Base-by-base conservation (phyloP, 2,888 invertebrate genomes). In the Miltochrista miniata region DNA sequence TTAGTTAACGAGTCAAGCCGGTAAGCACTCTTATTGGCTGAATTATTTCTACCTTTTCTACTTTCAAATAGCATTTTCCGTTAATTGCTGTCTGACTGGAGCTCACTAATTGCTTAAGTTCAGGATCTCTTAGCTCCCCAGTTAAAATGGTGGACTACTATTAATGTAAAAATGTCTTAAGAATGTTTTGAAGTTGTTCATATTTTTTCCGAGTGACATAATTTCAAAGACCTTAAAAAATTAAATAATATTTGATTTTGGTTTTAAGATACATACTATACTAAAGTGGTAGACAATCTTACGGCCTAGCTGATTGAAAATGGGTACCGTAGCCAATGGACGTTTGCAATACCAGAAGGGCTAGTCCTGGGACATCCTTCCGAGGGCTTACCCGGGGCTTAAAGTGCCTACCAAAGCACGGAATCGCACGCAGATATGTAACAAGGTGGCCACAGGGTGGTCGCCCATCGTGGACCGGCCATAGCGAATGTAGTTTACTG, bases 41-140 rank as follows among this genome's bases (percentile, higher is more conserved):
- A 88, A 89, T 88, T 86, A 88, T 87, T 85, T 85, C 87, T 84
- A 88, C 86, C 85, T 88, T 89, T 87, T 85, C 83, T 81, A 72
- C 80, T 80, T 81, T 74, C 83, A 82, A 89, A 89, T 87, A 86
- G 85, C 87, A 87, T 86, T 85, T 85, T 83, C 74, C 85, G 83
- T 86, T 90, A 90, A 90, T 90, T 90, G 88, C 90, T 88, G 89
- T 90, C 89, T 84, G 87, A 83, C 83, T 88, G 76, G 81, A 84
- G 79, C 85, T 86, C 86, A 81, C 90, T 90, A 90, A 90, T 90
- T 90, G 90, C 90, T 89, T 89, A 90, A 90, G 89, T 90, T 90
- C 85, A 79, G 80, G 85, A 89, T 88, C 87, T 87, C 83, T 79
- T 86, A 78, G 81, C 86, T 83, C 81, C 79, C 79, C 72, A 78